These are phyloP conservation scores for Standfussiana lucernea DNA, from an alignment of 2,888 invertebrate species.

Conservation along the genomic window DNA sequence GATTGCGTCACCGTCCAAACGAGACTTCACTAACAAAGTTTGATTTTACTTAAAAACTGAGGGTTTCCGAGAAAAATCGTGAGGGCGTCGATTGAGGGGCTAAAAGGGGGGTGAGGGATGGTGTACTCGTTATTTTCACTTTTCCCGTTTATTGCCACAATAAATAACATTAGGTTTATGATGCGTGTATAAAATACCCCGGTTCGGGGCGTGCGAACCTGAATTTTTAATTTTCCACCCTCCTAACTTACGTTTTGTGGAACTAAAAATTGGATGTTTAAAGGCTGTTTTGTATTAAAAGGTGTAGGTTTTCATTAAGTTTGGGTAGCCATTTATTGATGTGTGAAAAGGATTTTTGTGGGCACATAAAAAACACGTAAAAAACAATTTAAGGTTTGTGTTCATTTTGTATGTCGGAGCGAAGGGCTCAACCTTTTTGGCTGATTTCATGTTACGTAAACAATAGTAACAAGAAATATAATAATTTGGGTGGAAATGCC, in stretches of 20 bases:
- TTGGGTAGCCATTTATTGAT: constrained; percentile 19
- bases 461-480: background rate
- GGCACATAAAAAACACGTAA: constrained; percentile 8
- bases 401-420: background rate
- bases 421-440: background rate
- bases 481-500: background rate
- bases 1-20: constrained; percentile 21
- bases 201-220: constrained; percentile 50
- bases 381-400: background rate
- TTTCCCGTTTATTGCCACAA: constrained; percentile 71
- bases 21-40: constrained; percentile 50
- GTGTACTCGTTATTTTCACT: constrained; percentile 69
- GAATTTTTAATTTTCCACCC: constrained; percentile 65
- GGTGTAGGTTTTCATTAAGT: constrained; percentile 38
- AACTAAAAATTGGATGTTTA: constrained; percentile 53
- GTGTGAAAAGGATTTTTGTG: constrained; percentile 21
- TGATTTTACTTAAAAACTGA: constrained; percentile 61
- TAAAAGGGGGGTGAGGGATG: constrained; percentile 27
- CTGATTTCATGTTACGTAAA: background rate
- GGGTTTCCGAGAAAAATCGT: constrained; percentile 49
- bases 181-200: constrained; percentile 70
- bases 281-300: constrained; percentile 12
- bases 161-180: constrained; percentile 75
- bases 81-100: constrained; percentile 47
- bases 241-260: constrained; percentile 44